A percentile compares a stretch with the other conserved stretches of the same genome.
These are phyloP conservation scores for Iphiclides podalirius DNA, from an alignment of 2,888 invertebrate species.

Conservation along the genomic window DNA sequence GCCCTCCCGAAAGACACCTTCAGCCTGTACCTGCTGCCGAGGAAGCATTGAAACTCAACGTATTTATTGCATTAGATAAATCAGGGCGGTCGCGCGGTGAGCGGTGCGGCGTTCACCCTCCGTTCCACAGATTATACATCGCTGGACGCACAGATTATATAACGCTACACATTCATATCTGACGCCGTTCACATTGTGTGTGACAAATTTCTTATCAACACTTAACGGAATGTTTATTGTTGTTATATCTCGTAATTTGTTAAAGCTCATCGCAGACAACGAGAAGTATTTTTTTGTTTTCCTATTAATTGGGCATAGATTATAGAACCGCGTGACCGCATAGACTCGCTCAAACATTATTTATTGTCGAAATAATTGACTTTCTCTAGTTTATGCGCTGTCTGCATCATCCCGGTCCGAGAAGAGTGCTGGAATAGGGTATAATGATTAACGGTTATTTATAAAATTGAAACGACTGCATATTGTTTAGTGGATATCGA, in stretches of 20 bases:
- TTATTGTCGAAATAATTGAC: constrained; percentile 39
- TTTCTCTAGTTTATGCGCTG: constrained; percentile 26
- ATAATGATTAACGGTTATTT: constrained; percentile 14
- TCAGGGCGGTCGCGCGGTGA: constrained; percentile 25
- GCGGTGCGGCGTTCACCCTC: background rate
- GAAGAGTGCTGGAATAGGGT: background rate
- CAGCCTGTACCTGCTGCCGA: constrained; percentile 79
- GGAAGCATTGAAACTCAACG: constrained; percentile 53
- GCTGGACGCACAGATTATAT: no score
- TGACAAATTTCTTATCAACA: no score
- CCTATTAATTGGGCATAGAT: no score
- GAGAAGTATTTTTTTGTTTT: no score
- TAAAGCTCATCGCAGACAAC: no score
- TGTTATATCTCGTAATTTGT: no score
- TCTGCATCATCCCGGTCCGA: background rate
- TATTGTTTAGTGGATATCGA: constrained; percentile 38
- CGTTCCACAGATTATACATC: background rate
- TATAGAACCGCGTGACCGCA: constrained; percentile 11
- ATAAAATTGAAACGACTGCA: constrained; percentile 39
- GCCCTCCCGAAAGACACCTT: constrained; percentile 88
- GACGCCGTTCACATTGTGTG: no score
- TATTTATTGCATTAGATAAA: constrained; percentile 32
- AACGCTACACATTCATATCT: no score
- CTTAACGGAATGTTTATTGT: no score
- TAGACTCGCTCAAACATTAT: constrained; percentile 42